phyloP scores from a whole-genome alignment of 2,888 invertebrate genomes.

The Nymphalis urticae region DNA sequence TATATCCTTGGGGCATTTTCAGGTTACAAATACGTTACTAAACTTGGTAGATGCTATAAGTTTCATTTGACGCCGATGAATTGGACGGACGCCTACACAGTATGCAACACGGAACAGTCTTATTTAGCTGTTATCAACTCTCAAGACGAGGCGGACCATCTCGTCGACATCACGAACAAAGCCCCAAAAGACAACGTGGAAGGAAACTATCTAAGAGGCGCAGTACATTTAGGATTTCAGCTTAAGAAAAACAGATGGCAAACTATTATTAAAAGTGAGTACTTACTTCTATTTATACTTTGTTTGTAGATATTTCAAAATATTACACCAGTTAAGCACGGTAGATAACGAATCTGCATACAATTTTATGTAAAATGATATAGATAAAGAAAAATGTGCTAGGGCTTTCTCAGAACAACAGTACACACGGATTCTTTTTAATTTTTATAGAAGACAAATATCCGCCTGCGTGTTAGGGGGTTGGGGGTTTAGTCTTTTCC shows the following conservation, averaged over 20 bases:
- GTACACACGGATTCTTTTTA: too few species aligned
- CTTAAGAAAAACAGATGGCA: constrained; percentile 48
- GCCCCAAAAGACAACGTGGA: constrained; percentile 49
- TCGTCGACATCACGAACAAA: constrained; percentile 49
- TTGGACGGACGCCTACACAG: constrained; percentile 60
- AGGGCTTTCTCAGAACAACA: too few species aligned
- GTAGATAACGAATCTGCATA: too few species aligned
- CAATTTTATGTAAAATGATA: too few species aligned
- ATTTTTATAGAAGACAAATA: too few species aligned
- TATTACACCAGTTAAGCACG: too few species aligned
- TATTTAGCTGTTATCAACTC: constrained; percentile 61
- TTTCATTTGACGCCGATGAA: constrained; percentile 56
- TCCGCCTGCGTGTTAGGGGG: too few species aligned
- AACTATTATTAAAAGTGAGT: constrained; percentile 55
- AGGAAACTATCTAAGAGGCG: constrained; percentile 47
- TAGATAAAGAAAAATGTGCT: too few species aligned
- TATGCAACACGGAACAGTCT: constrained; percentile 60
- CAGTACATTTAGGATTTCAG: constrained; percentile 47
- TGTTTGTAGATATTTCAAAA: too few species aligned
- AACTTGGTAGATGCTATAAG: constrained; percentile 60
- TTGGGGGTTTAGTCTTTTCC: too few species aligned
- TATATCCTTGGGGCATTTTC: constrained; percentile 30
- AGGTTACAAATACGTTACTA: constrained; percentile 56
- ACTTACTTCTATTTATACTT: not conserved
- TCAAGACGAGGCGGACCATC: constrained; percentile 50